A percentile compares a stretch with the other conserved stretches of the same genome.
These are phyloP conservation scores for Mustelus asterias DNA, from an alignment of 2,113 vertebrate genomes.

Conservation along the genomic window DNA sequence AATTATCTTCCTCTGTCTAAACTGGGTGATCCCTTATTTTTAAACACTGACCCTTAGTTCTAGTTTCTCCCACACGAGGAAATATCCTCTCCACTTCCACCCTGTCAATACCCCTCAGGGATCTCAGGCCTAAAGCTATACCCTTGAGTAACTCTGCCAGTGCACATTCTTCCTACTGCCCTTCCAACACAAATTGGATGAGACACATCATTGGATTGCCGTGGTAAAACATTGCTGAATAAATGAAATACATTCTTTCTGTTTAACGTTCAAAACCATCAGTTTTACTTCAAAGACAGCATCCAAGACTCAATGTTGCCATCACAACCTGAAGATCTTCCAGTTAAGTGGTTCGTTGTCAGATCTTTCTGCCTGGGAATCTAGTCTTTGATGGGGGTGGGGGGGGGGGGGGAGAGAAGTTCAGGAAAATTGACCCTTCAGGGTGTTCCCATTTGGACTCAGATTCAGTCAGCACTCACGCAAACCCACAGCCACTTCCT, in stretches of 20 bases:
- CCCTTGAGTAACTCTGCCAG: conserved; percentile 28
- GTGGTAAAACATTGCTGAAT: background rate
- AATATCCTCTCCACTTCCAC: no score
- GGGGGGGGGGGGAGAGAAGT: background rate
- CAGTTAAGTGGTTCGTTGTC: background rate
- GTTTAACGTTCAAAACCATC: conserved; percentile 6
- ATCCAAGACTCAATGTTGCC: background rate
- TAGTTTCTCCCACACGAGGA: no score
- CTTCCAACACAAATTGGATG: conserved; percentile 21
- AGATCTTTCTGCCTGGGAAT: background rate
- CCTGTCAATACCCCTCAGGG: no score
- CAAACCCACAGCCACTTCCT: background rate
- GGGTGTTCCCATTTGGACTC: background rate
- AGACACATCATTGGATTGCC: background rate
- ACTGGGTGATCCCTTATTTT: no score
- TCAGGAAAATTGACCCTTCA: background rate
- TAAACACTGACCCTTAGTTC: no score
- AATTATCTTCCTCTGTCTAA: no score
- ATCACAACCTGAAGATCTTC: background rate
- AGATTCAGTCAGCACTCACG: background rate
- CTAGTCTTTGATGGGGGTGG: no score
- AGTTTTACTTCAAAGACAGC: background rate
- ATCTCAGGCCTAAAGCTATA: background rate
- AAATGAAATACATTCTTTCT: conserved; percentile 22
- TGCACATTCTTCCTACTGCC: background rate